phyloP scores from a whole-genome alignment of 2,888 invertebrate genomes.

The Diabrotica balteata region DNA sequence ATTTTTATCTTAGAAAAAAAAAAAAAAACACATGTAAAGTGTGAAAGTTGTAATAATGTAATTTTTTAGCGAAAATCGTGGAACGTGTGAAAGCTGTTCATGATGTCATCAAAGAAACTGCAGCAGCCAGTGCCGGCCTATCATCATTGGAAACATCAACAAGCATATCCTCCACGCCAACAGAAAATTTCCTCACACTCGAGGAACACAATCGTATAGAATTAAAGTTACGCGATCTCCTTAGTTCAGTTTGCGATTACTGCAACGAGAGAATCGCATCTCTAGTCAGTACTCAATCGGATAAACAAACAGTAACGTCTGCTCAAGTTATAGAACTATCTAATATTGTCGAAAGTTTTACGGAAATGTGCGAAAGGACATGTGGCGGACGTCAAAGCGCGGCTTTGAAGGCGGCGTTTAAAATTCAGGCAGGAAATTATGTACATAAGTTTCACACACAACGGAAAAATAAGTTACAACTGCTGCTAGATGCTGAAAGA shows the following conservation, averaged over 20 bases:
- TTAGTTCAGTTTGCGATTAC: constrained; percentile 86
- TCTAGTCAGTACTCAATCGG: constrained; percentile 79
- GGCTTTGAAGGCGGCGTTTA: constrained; percentile 81
- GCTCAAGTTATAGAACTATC: constrained; percentile 80
- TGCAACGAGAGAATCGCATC: constrained; percentile 93
- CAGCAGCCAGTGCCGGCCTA: constrained; percentile 69
- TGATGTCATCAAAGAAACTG: constrained; percentile 79
- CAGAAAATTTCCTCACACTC: constrained; percentile 73
- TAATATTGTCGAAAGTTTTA: constrained; percentile 80
- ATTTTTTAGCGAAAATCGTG: constrained; percentile 65
- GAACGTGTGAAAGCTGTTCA: constrained; percentile 77
- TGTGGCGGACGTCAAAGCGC: constrained; percentile 78
- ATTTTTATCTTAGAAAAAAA: no score
- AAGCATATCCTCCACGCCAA: constrained; percentile 50
- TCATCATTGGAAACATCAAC: constrained; percentile 14
- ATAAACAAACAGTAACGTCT: constrained; percentile 76
- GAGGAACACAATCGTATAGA: constrained; percentile 75
- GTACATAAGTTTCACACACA: constrained; percentile 91
- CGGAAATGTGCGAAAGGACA: constrained; percentile 73
- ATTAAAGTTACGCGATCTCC: constrained; percentile 76
- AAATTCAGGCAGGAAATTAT: constrained; percentile 89
- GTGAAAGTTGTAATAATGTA: background rate
- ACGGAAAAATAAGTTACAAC: constrained; percentile 81
- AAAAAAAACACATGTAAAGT: no score
- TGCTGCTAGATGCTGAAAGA: constrained; percentile 86